phyloP scores from a whole-genome alignment of 2,113 vertebrate species.

The Aptenodytes forsteri region DNA sequence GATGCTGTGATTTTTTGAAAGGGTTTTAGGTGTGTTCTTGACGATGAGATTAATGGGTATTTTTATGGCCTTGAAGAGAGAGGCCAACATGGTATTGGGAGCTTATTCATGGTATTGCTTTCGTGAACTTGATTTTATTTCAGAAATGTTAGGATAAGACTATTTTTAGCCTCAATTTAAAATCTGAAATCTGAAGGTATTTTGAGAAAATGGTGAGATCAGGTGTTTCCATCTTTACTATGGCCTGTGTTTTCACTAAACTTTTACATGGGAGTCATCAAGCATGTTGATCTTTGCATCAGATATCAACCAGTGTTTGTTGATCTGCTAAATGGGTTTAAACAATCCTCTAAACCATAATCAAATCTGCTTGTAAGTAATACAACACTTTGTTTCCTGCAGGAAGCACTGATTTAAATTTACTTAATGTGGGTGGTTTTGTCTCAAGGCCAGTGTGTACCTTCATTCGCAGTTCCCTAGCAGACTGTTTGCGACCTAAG shows the following conservation, averaged over 20 bases:
- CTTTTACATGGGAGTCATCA: neutral
- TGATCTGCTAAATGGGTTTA: neutral
- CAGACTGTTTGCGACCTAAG: neutral
- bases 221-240: neutral
- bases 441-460: constrained; percentile 19
- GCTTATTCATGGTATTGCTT: neutral
- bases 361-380: constrained; percentile 34
- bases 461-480: neutral
- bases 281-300: neutral
- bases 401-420: constrained; percentile 22
- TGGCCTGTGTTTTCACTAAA: neutral
- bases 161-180: neutral
- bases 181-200: neutral
- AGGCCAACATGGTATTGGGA: neutral
- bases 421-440: constrained; percentile 32
- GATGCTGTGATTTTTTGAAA: neutral
- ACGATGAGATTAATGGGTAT: neutral
- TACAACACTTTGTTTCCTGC: neutral
- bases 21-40: neutral
- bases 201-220: neutral
- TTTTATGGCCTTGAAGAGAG: neutral
- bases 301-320: neutral
- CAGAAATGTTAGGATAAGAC: neutral
- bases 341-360: neutral
- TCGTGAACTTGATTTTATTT: neutral